Evolutionary conservation across 1,140 invertebrate genomes (phyloP).

Genomic region (Eriosoma lanigerum): DNA sequence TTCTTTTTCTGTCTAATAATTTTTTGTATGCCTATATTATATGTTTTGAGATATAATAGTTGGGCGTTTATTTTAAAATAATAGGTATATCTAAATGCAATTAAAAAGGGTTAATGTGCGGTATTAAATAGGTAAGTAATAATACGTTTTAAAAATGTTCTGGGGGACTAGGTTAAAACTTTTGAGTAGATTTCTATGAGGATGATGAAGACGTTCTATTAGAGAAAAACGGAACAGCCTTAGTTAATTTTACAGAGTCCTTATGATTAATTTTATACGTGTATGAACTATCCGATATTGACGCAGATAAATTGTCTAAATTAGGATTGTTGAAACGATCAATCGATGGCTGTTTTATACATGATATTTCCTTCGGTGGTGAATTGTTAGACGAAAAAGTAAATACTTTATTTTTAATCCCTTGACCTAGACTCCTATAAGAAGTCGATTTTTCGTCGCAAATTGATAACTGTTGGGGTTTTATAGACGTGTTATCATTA

Average conservation of each 20-base stretch:
- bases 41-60: too few species aligned
- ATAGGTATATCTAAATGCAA: background rate
- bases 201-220: background rate
- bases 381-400: background rate
- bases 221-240: slow-evolving; percentile 36
- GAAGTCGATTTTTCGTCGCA: background rate
- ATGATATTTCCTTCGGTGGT: background rate
- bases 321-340: background rate
- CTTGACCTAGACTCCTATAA: background rate
- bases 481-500: background rate
- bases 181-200: background rate
- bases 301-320: background rate
- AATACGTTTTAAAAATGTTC: background rate
- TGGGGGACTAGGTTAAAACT: background rate
- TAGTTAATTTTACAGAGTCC: slow-evolving; percentile 18
- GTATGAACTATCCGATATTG: background rate
- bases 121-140: background rate
- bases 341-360: background rate
- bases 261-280: background rate
- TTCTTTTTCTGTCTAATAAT: too few species aligned
- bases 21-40: too few species aligned
- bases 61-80: too few species aligned
- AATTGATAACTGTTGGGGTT: background rate
- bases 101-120: background rate
- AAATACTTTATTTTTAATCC: slow-evolving; percentile 30